phyloP scores from a whole-genome alignment of 2,888 invertebrate genomes.

The Drosophila rubida region DNA sequence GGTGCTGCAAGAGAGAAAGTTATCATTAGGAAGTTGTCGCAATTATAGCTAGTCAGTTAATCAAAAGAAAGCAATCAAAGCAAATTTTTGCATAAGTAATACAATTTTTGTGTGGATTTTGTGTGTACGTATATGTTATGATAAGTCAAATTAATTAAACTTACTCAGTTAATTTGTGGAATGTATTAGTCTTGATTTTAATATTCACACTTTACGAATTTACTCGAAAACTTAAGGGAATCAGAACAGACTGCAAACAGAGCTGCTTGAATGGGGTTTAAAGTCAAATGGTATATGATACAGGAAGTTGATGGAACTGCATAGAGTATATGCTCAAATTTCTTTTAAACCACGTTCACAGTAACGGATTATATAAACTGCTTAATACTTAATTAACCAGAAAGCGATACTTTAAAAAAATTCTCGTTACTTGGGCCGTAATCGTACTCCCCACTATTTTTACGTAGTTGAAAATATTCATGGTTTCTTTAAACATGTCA shows the following conservation, averaged over 20 bases:
- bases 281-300: conserved; percentile 45
- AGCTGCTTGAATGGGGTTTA: conserved; percentile 45
- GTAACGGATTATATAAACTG: conserved; percentile 12
- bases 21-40: background rate
- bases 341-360: conserved; percentile 4
- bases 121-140: conserved; percentile 14
- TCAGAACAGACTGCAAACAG: conserved; percentile 50
- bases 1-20: conserved; percentile 68
- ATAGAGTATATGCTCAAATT: conserved; percentile 7
- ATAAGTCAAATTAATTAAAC: conserved; percentile 39
- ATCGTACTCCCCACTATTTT: background rate
- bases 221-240: conserved; percentile 46
- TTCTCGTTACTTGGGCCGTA: background rate
- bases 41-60: background rate
- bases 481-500: no score
- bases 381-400: background rate
- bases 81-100: conserved; percentile 15
- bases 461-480: no score
- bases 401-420: background rate
- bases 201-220: conserved; percentile 42
- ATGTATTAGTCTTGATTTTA: conserved; percentile 48
- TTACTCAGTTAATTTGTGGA: conserved; percentile 60
- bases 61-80: conserved; percentile 5
- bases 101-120: conserved; percentile 22
- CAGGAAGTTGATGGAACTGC: conserved; percentile 13